Conservation (phyloP, 1,140 invertebrate genomes). For the Bilobella aurantiaca region DNA sequence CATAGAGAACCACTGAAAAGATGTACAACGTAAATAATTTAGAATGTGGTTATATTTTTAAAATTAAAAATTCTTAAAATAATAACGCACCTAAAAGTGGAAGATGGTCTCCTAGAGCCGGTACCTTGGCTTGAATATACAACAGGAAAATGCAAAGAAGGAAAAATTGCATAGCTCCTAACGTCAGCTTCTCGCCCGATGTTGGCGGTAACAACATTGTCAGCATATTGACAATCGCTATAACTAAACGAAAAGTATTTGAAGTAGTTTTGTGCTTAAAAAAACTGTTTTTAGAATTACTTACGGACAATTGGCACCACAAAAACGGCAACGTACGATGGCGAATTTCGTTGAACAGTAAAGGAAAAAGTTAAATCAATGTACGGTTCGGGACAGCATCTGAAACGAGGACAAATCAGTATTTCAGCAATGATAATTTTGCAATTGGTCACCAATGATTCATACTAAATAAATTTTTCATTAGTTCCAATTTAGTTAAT, state of each 20-base stretch:
- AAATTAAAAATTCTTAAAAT: neutral
- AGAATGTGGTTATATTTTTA: neutral
- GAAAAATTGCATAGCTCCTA: constrained; percentile 49
- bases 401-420: constrained; percentile 41
- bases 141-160: constrained; percentile 51
- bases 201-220: constrained; percentile 56
- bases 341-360: constrained; percentile 47
- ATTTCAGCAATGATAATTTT: neutral
- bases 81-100: constrained; percentile 51
- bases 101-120: constrained; percentile 49
- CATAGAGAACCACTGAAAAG: constrained; percentile 50
- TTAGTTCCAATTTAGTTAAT: neutral
- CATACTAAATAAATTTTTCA: too few species aligned
- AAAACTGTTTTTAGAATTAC: constrained; percentile 10
- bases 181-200: constrained; percentile 52
- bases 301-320: constrained; percentile 52
- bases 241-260: constrained; percentile 42
- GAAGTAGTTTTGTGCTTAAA: neutral
- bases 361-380: constrained; percentile 46
- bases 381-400: constrained; percentile 47
- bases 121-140: constrained; percentile 53
- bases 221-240: constrained; percentile 50
- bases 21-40: constrained; percentile 28
- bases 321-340: constrained; percentile 51
- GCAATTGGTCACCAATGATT: neutral